Percentiles rank a stretch among this genome's conserved stretches.
Evolutionary conservation across 2,888 invertebrate genomes (phyloP).

Genomic region (Nephrotoma guestfalica): DNA sequence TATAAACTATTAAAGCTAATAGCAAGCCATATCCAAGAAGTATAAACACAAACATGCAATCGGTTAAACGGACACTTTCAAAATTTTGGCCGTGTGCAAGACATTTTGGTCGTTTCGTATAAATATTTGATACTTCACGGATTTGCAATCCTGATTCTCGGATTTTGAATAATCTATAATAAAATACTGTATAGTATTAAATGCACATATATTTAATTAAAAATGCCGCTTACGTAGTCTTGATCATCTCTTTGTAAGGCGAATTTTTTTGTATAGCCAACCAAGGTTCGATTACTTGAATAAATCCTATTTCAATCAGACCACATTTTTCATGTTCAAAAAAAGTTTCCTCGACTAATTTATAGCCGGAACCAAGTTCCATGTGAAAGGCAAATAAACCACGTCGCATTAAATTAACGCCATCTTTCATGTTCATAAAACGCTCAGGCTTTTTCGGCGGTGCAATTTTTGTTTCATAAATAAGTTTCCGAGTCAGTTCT

Average conservation of each 20-base stretch:
- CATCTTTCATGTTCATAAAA: slow-evolving; percentile 35
- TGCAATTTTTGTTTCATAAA: slow-evolving; percentile 37
- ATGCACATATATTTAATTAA: background rate
- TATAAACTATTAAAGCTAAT: slow-evolving; percentile 5
- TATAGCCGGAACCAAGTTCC: slow-evolving; percentile 13
- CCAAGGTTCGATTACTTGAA: slow-evolving; percentile 24
- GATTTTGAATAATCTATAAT: slow-evolving; percentile 28
- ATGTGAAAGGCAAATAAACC: slow-evolving; percentile 16
- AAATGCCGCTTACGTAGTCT: slow-evolving; percentile 22
- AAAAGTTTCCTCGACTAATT: slow-evolving; percentile 16
- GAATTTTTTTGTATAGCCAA: slow-evolving; percentile 25
- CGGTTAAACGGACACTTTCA: slow-evolving; percentile 33
- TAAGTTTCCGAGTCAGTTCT: slow-evolving; percentile 35
- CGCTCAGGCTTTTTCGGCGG: slow-evolving; percentile 34
- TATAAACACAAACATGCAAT: slow-evolving; percentile 26
- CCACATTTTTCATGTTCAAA: slow-evolving; percentile 19
- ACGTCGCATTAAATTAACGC: slow-evolving; percentile 32
- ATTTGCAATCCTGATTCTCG: slow-evolving; percentile 34
- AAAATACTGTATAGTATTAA: background rate
- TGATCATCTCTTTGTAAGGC: slow-evolving; percentile 27
- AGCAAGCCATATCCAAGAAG: slow-evolving; percentile 10
- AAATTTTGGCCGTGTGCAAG: slow-evolving; percentile 30
- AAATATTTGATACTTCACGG: slow-evolving; percentile 32
- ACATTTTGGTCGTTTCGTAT: slow-evolving; percentile 35
- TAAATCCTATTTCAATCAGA: slow-evolving; percentile 19